These are phyloP conservation scores for Silurus aristotelis DNA, from an alignment of 2,797 vertebrate genomes.

Conservation along the genomic window DNA sequence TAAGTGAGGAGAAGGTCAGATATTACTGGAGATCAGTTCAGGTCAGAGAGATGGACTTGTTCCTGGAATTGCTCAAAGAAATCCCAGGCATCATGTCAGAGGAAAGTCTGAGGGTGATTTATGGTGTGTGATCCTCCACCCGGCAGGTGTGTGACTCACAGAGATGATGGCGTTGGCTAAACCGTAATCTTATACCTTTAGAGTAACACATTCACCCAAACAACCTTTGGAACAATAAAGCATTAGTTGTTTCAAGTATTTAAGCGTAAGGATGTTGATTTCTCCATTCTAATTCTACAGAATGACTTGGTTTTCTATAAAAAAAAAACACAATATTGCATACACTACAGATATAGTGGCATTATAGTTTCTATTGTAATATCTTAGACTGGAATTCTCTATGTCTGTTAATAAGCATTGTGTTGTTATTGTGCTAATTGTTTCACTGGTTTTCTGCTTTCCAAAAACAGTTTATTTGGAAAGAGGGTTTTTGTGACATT, in stretches of 20 bases:
- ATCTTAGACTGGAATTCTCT: neutral
- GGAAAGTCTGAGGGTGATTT: constrained; percentile 14
- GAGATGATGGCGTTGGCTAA: constrained; percentile 2
- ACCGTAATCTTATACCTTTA: neutral
- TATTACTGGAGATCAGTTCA: constrained; percentile 6
- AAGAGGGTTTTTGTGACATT: neutral
- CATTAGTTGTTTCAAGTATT: neutral
- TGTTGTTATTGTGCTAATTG: neutral
- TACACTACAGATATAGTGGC: too few species aligned
- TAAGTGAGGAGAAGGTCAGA: neutral
- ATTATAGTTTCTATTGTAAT: neutral
- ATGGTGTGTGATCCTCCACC: neutral
- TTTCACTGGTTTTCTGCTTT: too few species aligned
- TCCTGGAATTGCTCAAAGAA: constrained; percentile 12
- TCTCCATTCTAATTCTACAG: neutral
- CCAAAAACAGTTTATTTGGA: neutral
- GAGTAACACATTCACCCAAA: neutral
- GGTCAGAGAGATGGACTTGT: neutral
- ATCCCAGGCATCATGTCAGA: constrained; percentile 22
- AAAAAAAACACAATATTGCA: neutral
- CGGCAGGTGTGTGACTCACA: neutral
- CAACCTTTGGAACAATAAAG: too few species aligned
- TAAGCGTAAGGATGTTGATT: neutral
- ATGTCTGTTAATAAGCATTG: neutral
- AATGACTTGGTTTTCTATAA: neutral